Base-by-base conservation (phyloP, 2,113 vertebrate genomes). In the Cyprinodon brontotheroides region DNA sequence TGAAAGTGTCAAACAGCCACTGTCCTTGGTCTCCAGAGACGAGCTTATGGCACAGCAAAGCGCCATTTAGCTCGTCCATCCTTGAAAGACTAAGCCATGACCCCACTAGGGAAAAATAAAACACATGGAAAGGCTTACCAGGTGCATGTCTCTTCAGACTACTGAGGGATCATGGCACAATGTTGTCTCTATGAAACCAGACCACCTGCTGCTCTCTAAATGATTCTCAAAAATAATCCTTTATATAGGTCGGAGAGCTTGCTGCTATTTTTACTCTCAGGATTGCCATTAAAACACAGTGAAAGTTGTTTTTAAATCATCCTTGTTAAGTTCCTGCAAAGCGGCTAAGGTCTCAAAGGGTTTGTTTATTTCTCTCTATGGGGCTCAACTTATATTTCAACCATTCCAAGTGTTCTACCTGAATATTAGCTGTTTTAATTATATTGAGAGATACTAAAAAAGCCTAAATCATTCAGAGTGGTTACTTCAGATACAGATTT, bases 41-140 rank as follows among this genome's bases (percentile, higher is more conserved):
- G 22, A 45, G 75, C 81, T 86, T 85, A 67, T 68, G 78, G 81
- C 67, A 77, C 64, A 69, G 47, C 68, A 74, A 82, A 87, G 83
- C 72, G 73, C 72, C 77, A 85, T 89, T 90, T 87, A 89, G 82
- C 67, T 79, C 88, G 87, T 84, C 86, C 90, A 87, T 87, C 87
- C 89, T 86, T 86, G 82, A 91, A 89, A 84, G 75, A 87, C 76
- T 83, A 81, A 86, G 77, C 74, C 76, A 15, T 82, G 89, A 90
- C 62, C 73, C 37, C 77, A 53, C 50, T 41, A 68, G 76, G 86
- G 78, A 29, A 63, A 84, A 87, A 77, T 73, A 72, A 72, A 77
- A 74, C 64, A 43, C 78, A 69, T 20, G 68, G 65, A 36, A 78
- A 68, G 81, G 65, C 70, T 87, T 83, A 89, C 82, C 84, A 17